phyloP scores from a whole-genome alignment of 1,140 invertebrate species.

The Melanaphis sacchari region DNA sequence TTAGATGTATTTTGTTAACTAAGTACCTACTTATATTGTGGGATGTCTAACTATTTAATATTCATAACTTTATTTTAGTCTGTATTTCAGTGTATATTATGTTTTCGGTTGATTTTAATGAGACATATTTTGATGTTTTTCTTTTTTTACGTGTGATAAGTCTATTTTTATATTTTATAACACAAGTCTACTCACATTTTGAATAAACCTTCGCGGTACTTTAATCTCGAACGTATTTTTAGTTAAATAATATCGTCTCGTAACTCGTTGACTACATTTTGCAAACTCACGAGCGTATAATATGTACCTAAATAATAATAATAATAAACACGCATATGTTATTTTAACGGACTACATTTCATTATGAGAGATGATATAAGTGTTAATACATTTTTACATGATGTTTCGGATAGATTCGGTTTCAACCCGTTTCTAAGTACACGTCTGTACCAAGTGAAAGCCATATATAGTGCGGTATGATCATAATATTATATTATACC shows the following conservation, averaged over 20 bases:
- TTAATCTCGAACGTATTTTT: background rate
- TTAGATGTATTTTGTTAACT: background rate
- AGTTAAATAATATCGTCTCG: background rate
- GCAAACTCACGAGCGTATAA: background rate
- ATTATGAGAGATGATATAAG: background rate
- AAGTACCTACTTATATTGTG: background rate
- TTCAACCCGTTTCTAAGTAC: conserved; percentile 3
- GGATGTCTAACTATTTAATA: background rate
- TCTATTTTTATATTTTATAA: no score
- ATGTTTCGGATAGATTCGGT: background rate
- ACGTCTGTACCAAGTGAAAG: conserved; percentile 23
- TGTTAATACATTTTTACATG: background rate
- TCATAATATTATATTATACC: background rate
- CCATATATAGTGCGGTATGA: background rate
- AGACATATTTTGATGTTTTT: background rate
- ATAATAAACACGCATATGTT: background rate
- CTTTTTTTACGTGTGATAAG: background rate
- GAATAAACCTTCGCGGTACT: background rate
- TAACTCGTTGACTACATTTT: background rate
- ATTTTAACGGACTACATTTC: background rate
- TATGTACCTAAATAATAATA: background rate
- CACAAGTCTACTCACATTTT: no score
- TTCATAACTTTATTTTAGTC: background rate
- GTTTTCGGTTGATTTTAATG: background rate
- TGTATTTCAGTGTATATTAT: background rate